These are phyloP conservation scores for Conchocele bisecta DNA, from an alignment of 2,888 invertebrate genomes.

Conservation along the genomic window DNA sequence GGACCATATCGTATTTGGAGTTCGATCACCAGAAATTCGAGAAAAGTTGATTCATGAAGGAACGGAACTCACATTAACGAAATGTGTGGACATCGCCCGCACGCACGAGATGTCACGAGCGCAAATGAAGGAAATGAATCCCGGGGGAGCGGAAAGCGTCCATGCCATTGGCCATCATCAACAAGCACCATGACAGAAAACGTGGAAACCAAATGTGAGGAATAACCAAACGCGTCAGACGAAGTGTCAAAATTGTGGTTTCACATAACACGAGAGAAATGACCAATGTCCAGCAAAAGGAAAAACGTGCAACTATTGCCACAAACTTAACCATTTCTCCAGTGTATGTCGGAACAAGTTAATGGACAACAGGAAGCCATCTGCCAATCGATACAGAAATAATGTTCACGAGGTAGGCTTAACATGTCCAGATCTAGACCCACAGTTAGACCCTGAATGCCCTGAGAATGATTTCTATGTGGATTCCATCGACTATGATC, in stretches of 20 bases:
- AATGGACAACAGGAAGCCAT: not conserved
- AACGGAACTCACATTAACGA: conserved; percentile 22
- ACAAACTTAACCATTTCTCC: conserved; percentile 22
- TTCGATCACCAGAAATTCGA: conserved; percentile 17
- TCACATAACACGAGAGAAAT: not conserved
- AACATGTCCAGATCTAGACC: not conserved
- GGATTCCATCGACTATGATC: conserved; percentile 2
- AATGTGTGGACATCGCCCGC: conserved; percentile 39
- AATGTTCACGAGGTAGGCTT: not conserved
- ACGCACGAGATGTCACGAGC: conserved; percentile 18
- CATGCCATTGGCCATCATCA: not conserved
- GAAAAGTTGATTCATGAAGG: conserved; percentile 40
- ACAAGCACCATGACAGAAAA: not conserved
- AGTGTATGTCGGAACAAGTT: conserved; percentile 16
- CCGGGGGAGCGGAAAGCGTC: not conserved
- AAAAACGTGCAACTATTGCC: conserved; percentile 26
- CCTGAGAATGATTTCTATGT: conserved; percentile 19
- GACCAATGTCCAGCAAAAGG: conserved; percentile 36
- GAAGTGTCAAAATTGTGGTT: conserved; percentile 19
- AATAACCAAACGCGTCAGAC: not conserved
- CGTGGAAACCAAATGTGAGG: not conserved
- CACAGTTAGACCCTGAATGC: not conserved
- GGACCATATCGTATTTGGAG: conserved; percentile 46
- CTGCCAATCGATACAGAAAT: too few relatives aligned
- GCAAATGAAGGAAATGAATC: conserved; percentile 1